Evolutionary conservation across 2,797 vertebrate genomes (phyloP).

Genomic region (Alauda arvensis): DNA sequence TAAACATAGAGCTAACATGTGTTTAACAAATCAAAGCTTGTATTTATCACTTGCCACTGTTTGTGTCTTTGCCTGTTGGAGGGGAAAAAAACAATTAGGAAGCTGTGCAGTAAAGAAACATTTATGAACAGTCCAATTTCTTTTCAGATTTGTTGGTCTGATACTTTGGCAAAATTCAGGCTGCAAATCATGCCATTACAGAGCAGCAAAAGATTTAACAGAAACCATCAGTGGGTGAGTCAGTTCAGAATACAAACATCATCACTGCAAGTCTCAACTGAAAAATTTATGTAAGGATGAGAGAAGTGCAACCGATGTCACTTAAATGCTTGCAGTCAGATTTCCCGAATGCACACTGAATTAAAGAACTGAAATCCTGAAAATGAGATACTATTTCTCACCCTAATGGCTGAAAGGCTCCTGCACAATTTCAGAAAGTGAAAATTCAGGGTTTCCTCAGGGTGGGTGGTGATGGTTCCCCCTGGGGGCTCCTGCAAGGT

Average conservation of each 20-base stretch:
- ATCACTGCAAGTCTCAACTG: not conserved
- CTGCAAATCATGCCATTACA: not conserved
- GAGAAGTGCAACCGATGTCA: not conserved
- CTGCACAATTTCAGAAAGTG: not conserved
- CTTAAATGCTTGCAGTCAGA: not conserved
- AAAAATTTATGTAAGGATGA: not conserved
- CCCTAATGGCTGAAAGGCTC: not conserved
- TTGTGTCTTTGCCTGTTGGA: slow-evolving; percentile 53
- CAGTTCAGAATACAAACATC: not conserved
- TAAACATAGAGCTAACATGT: slow-evolving; percentile 81
- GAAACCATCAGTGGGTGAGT: not conserved
- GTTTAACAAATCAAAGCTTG: slow-evolving; percentile 81
- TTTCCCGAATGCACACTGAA: not conserved
- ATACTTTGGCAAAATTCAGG: not conserved
- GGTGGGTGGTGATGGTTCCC: not conserved
- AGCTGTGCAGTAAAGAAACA: slow-evolving; percentile 5
- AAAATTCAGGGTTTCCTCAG: not conserved
- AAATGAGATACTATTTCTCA: not conserved
- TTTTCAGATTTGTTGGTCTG: slow-evolving; percentile 9
- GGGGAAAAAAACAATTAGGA: slow-evolving; percentile 33
- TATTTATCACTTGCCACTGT: slow-evolving; percentile 73
- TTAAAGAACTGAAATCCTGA: not conserved
- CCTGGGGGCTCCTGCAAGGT: not conserved
- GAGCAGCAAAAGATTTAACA: not conserved
- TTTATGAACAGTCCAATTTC: not conserved